A percentile compares a stretch with the other conserved stretches of the same genome.
Evolutionary conservation across 2,797 vertebrate species (phyloP).

Genomic region (Toxotes lorentzi): DNA sequence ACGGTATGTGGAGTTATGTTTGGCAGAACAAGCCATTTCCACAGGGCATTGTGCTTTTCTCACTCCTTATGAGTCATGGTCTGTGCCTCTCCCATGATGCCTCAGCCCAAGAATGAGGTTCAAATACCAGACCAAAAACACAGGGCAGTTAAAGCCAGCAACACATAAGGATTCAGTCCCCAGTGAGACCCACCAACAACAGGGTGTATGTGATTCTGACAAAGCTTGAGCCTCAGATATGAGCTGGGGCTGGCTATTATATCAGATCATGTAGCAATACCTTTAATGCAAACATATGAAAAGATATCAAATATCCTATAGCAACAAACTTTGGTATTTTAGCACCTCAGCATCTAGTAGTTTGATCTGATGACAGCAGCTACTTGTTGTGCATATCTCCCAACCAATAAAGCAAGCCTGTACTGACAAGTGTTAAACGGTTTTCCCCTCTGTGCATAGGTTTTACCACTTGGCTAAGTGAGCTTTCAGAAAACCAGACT

Average conservation of each 20-base stretch:
- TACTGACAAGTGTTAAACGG: neutral
- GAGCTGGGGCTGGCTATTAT: neutral
- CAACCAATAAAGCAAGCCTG: neutral
- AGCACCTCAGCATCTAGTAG: neutral
- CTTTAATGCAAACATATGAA: neutral
- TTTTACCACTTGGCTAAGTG: neutral
- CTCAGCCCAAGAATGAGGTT: constrained; percentile 41
- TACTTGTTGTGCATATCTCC: neutral
- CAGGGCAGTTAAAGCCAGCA: constrained; percentile 18
- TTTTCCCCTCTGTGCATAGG: neutral
- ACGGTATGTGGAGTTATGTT: constrained; percentile 66
- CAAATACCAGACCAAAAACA: constrained; percentile 63
- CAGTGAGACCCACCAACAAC: constrained; percentile 2
- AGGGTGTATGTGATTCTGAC: neutral
- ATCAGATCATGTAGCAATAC: neutral
- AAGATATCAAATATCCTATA: neutral
- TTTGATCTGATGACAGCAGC: neutral
- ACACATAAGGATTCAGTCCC: constrained; percentile 20
- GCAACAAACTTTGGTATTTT: neutral
- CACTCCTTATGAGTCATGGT: constrained; percentile 73
- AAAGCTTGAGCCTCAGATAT: neutral
- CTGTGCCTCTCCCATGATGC: constrained; percentile 70
- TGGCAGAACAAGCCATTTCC: constrained; percentile 61
- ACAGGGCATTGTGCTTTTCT: constrained; percentile 64
- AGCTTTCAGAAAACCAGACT: neutral